Percentiles rank a stretch among this genome's conserved stretches.
phyloP scores from a whole-genome alignment of 2,797 vertebrate species.

The Emydoidea blandingii region DNA sequence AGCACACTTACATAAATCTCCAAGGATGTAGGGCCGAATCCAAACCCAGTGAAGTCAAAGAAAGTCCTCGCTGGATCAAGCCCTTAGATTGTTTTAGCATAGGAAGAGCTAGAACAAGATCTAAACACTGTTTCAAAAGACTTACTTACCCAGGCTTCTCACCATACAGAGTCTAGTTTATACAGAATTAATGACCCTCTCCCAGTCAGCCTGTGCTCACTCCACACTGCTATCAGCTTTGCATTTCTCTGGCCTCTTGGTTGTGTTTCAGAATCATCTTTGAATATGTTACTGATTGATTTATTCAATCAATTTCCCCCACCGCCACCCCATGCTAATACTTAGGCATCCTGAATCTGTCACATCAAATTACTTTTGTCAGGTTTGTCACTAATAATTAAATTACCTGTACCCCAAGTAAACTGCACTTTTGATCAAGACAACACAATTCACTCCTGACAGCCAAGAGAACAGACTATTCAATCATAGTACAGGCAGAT shows the following conservation, averaged over 20 bases:
- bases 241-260: not conserved
- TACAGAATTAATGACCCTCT: accelerated
- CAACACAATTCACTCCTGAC: conserved; percentile 31
- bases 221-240: not conserved
- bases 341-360: not conserved
- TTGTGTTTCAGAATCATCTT: not conserved
- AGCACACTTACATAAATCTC: not conserved
- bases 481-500: conserved; percentile 37
- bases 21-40: not conserved
- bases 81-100: not conserved
- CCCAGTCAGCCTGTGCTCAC: not conserved
- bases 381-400: conserved; percentile 53
- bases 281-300: conserved; percentile 4
- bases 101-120: not conserved
- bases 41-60: not conserved
- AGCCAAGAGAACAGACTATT: conserved; percentile 48
- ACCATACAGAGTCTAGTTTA: not conserved
- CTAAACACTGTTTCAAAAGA: not conserved
- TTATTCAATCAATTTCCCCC: not conserved
- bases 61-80: accelerated
- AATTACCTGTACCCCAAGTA: conserved; percentile 11
- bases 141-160: accelerated
- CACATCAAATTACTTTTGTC: conserved; percentile 45
- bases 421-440: conserved; percentile 52
- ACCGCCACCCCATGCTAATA: not conserved